Base-by-base conservation (phyloP, 2,113 vertebrate genomes). In the Phaetusa simplex region DNA sequence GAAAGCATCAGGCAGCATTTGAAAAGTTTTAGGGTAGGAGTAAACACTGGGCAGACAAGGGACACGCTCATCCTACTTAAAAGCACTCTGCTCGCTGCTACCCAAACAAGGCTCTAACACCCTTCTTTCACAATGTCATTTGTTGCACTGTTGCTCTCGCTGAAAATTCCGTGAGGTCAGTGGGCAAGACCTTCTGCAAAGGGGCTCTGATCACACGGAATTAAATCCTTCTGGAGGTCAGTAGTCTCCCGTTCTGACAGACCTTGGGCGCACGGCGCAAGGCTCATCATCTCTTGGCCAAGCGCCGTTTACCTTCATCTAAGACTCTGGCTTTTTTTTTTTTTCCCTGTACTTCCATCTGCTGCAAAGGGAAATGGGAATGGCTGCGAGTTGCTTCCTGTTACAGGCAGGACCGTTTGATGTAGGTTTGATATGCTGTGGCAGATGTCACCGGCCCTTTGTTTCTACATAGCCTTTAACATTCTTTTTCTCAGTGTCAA, bases 261-360 rank as follows among this genome's bases (percentile, higher is more conserved):
- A 19, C 58, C 52, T 77, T 3, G 1, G 23, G 58, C 3, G 3
- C 30, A 7, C 2, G 3, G 55, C 2, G 2, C 62, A 9, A 2
- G 18, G 62, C 36, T 71, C 69, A 14, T 27, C 55, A 19, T 20
- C 70, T 77, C 87, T 65, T 73, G 64, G n/a, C 70, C 90, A 69
- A 55, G 65, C 36, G 8, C 59, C 45, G 78, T 73, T 43, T 24
- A 26, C 21, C n/a, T 40, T 30, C 26, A 12, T 23, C 65, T 43
- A 14, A 43, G 24, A 3, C 6, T 3, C 6, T 18, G 76, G 43
- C 15, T 52, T 29, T 21, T 13, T 50, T 74, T 88, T 65, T 72
- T 17, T 12, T 12, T 10, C 40, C 15, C 66, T 27, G 29, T 11
- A 2, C 34, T 90, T 77, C 86, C 49, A 43, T 62, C 62, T 49